Conservation (phyloP, 2,113 vertebrate species). For the Chionomys nivalis region DNA sequence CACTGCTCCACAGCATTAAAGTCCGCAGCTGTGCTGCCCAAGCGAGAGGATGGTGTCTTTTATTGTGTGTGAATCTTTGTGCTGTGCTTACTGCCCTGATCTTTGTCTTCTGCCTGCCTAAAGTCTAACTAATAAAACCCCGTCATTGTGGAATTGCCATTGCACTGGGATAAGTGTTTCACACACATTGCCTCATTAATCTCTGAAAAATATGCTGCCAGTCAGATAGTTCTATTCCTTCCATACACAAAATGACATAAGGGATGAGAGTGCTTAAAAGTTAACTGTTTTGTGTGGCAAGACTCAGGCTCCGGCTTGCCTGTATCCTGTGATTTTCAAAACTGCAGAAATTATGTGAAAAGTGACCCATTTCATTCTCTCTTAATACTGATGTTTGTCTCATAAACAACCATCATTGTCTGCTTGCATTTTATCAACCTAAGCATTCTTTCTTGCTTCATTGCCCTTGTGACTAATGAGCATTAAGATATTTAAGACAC, state of each 20-base stretch:
- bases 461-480: neutral
- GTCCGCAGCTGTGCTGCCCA: neutral
- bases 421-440: neutral
- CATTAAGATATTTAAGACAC: neutral
- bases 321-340: neutral
- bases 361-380: neutral
- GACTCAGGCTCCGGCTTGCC: neutral
- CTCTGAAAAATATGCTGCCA: neutral
- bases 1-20: neutral
- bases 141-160: neutral
- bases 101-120: neutral
- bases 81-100: neutral
- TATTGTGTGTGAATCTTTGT: neutral
- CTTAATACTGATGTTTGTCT: neutral
- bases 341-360: neutral
- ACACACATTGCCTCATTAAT: slow-evolving; percentile 12
- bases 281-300: neutral
- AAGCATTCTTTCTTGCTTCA: neutral
- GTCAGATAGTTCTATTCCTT: neutral
- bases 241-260: neutral
- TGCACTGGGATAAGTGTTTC: neutral
- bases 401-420: neutral
- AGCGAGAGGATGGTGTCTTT: neutral
- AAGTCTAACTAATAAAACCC: neutral
- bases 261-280: neutral